Evolutionary conservation across 2,113 vertebrate species (phyloP), one percentile per base, ranked within the genome.

Genomic region (Typhlomys cinereus): DNA sequence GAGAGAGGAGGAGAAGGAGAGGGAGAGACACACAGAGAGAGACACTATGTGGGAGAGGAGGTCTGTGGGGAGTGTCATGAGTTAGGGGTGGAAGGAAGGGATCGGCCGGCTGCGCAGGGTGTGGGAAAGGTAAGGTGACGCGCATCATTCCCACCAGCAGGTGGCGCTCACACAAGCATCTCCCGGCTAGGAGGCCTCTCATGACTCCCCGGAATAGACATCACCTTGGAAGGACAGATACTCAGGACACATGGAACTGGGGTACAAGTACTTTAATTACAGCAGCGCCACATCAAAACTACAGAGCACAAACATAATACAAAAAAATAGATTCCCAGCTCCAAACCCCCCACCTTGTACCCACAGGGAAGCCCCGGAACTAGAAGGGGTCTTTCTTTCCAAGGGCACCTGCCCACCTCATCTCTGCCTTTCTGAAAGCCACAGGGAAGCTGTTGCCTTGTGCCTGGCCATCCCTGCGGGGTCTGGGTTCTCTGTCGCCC

Each of bases 221-320:
- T 13, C 7, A 18, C n/a, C 50, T n/a, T 11, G 7, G 59, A 79
- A 76, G 11, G n/a, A 57, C 69, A 52, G 44, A 89, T 74, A 31
- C 70, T 31, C 25, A 31, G n/a, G 83, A 79, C 71, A 75, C 31
- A 0, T 0, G 17, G n/a, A n/a, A 3, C 85, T 64, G 5, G n/a
- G 18, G 94, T 95, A 97, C 93, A 97, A 98, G 97, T 92, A 96
- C 96, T 98, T 98, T 94, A 91, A 66, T 97, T 96, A 97, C 34
- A 7, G 94, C 61, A 96, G 96, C 90, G 94, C 94, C 97, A 94
- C 0, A 64, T 7, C 0, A 7, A 95, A 76, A 89, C 78, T 97
- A 97, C 91, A 94, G 96, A 96, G 96, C 96, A 95, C 92, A 5
- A 34, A 97, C 94, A 93, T 97, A 96, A 95, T 96, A 97, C 95